Evolutionary conservation across 2,113 vertebrate species (phyloP).

Genomic region (Dascyllus trimaculatus): DNA sequence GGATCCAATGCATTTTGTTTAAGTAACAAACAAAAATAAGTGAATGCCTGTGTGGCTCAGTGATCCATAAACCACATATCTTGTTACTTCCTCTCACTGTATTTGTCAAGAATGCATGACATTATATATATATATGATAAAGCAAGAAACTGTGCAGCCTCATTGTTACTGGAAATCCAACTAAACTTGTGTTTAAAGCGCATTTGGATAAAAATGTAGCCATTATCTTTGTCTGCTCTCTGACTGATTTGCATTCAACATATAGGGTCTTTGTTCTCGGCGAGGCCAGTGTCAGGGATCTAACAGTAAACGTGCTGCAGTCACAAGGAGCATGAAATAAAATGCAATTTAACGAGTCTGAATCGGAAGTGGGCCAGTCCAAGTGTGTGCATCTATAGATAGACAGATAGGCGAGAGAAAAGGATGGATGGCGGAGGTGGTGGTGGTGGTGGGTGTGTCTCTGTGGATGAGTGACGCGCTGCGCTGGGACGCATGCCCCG

Average conservation of each 20-base stretch:
- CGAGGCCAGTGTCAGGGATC: background rate
- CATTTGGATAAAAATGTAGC: background rate
- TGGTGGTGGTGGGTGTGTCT: conserved; percentile 78
- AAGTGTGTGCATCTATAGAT: background rate
- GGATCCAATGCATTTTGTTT: conserved; percentile 9
- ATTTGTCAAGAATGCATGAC: background rate
- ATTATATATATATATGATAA: background rate
- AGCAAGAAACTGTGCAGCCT: background rate
- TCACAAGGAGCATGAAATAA: background rate
- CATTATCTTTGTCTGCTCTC: background rate
- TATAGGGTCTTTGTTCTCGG: background rate
- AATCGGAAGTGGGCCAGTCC: conserved; percentile 25
- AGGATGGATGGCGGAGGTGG: conserved; percentile 55
- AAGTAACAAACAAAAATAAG: background rate
- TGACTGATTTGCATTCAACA: background rate
- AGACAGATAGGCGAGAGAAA: conserved; percentile 7
- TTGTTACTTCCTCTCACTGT: background rate
- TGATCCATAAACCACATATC: conserved; percentile 8
- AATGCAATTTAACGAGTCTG: background rate
- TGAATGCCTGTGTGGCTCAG: conserved; percentile 1
- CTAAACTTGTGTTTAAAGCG: background rate
- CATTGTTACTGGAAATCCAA: background rate
- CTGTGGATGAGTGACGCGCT: conserved; percentile 78
- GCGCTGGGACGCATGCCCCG: conserved; percentile 77
- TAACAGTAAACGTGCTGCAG: background rate